Conservation (phyloP, 2,888 invertebrate species). For the Meta bourneti region DNA sequence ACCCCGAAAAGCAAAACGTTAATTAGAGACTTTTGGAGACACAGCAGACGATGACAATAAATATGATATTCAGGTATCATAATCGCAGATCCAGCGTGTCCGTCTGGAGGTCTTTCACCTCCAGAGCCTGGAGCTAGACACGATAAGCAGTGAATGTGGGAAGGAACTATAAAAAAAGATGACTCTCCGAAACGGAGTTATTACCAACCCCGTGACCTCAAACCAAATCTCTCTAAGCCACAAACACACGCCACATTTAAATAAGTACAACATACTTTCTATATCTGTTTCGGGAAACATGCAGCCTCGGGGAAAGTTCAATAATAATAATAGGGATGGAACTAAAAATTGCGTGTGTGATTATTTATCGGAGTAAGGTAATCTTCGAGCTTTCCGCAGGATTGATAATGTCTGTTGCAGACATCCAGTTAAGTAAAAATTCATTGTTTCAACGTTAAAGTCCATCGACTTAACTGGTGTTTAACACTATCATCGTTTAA, state of each 20-base stretch:
- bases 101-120: constrained; percentile 58
- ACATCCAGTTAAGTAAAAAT: no score
- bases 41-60: constrained; percentile 45
- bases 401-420: no score
- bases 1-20: not conserved
- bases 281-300: constrained; percentile 35
- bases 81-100: constrained; percentile 44
- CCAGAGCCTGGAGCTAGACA: not conserved
- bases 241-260: not conserved
- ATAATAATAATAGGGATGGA: not conserved
- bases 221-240: not conserved
- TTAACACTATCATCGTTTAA: no score
- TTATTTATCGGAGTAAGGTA: no score
- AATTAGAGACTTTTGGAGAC: not conserved
- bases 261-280: constrained; percentile 50
- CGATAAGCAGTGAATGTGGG: not conserved
- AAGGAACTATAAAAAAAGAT: not conserved
- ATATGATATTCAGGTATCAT: constrained; percentile 52
- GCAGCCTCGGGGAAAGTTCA: not conserved
- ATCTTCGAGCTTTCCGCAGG: no score
- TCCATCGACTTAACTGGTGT: no score
- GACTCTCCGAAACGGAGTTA: constrained; percentile 1
- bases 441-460: no score
- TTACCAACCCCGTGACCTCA: constrained; percentile 48
- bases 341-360: not conserved